Conservation (phyloP, 2,797 vertebrate genomes). For the Thripadectes ignobilis region DNA sequence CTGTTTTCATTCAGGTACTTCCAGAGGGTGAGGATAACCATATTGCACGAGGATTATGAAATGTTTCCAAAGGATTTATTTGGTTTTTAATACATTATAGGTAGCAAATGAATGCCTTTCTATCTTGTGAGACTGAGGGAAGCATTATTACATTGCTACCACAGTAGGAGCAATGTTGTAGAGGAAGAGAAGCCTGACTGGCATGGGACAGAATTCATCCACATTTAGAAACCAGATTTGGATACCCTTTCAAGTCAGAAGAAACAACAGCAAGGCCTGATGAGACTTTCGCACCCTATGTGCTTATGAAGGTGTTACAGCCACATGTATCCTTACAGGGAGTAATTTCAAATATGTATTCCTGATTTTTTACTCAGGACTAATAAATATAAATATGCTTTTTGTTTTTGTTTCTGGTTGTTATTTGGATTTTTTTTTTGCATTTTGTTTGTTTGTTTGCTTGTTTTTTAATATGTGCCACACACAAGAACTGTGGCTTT, state of each 20-base stretch:
- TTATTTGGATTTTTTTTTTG: background rate
- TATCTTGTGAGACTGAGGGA: background rate
- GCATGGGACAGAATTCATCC: background rate
- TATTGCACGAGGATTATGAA: accelerated
- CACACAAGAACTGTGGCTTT: background rate
- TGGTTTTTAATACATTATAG: background rate
- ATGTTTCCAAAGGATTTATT: background rate
- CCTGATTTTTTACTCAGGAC: background rate
- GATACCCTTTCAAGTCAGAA: background rate
- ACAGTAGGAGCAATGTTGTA: background rate
- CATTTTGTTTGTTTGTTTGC: accelerated
- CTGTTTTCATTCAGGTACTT: background rate
- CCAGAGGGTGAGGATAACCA: background rate
- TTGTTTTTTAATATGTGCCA: background rate
- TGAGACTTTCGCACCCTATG: background rate
- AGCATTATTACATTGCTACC: background rate
- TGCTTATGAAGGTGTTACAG: background rate
- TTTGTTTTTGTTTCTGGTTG: background rate
- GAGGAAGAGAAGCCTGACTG: background rate
- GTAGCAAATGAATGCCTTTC: background rate
- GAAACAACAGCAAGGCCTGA: background rate
- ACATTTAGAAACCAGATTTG: background rate
- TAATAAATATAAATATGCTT: background rate
- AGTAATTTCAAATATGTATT: background rate
- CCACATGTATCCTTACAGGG: background rate